Evolutionary conservation across 92 coral and sea anemone species (phyloP).

Genomic region (Ricordea florida): DNA sequence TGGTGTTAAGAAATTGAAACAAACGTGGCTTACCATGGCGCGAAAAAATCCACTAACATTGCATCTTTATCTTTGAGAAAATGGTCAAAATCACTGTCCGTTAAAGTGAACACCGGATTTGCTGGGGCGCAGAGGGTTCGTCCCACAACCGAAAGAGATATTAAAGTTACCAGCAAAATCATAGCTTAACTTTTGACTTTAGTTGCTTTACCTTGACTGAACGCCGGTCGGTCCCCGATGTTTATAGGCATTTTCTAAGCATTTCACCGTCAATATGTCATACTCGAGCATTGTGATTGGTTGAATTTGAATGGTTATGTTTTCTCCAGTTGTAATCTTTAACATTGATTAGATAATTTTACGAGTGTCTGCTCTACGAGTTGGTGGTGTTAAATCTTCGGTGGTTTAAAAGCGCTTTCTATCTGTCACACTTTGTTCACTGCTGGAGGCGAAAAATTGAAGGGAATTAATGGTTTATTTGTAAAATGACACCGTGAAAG

Average conservation of each 20-base stretch:
- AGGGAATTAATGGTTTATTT: too few species aligned
- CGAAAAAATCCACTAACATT: constrained; percentile 90
- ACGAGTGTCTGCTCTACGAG: neutral
- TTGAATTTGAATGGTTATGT: neutral
- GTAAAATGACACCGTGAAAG: too few species aligned
- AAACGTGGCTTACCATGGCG: constrained; percentile 74
- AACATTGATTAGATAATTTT: constrained; percentile 17
- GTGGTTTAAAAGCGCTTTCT: too few species aligned
- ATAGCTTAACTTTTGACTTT: neutral
- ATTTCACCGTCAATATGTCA: constrained; percentile 29
- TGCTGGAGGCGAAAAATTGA: too few species aligned
- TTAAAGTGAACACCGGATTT: constrained; percentile 77
- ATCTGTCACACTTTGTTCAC: too few species aligned
- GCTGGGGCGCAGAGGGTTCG: constrained; percentile 38
- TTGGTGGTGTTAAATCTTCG: too few species aligned
- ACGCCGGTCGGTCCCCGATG: neutral
- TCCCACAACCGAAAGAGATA: constrained; percentile 35
- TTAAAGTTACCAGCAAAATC: constrained; percentile 9
- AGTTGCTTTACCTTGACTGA: neutral
- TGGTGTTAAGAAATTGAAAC: neutral
- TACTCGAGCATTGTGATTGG: constrained; percentile 11
- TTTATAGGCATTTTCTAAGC: constrained; percentile 6
- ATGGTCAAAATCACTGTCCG: constrained; percentile 72
- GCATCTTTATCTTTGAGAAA: constrained; percentile 73
- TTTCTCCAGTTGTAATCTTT: neutral